Evolutionary conservation across 1,140 invertebrate species (phyloP).

Genomic region (Melipona quadrifasciata): DNA sequence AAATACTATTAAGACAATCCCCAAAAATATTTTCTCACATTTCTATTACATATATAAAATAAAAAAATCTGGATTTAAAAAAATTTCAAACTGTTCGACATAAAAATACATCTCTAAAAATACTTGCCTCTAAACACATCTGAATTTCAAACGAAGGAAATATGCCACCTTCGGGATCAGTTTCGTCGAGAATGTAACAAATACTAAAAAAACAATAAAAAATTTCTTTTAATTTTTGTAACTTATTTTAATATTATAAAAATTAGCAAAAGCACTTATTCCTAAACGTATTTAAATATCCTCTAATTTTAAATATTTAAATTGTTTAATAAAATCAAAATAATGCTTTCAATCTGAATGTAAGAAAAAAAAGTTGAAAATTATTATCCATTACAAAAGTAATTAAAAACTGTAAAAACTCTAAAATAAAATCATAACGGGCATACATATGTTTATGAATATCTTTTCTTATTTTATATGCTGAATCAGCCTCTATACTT

Average conservation of each 20-base stretch:
- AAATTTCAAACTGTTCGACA: background rate
- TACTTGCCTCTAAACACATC: constrained; percentile 83
- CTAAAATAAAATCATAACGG: no score
- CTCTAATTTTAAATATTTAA: background rate
- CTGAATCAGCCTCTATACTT: no score
- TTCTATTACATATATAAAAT: no score
- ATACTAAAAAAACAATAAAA: constrained; percentile 70
- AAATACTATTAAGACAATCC: no score
- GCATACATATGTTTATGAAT: no score
- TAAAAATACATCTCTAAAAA: background rate
- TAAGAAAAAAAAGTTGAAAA: no score
- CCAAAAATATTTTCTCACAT: no score
- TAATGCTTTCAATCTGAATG: background rate
- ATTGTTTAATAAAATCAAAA: background rate
- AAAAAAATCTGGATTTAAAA: background rate
- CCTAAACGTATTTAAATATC: background rate
- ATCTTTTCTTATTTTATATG: no score
- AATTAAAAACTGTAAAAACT: no score
- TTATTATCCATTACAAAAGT: no score
- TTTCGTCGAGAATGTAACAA: constrained; percentile 80
- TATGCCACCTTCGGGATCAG: constrained; percentile 71
- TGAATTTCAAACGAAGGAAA: constrained; percentile 84
- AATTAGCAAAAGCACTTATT: background rate
- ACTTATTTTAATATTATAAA: background rate
- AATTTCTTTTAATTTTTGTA: constrained; percentile 1